A percentile compares a stretch with the other conserved stretches of the same genome.
These are phyloP conservation scores for Poecilus cupreus DNA, from an alignment of 2,888 invertebrate genomes.

Conservation along the genomic window DNA sequence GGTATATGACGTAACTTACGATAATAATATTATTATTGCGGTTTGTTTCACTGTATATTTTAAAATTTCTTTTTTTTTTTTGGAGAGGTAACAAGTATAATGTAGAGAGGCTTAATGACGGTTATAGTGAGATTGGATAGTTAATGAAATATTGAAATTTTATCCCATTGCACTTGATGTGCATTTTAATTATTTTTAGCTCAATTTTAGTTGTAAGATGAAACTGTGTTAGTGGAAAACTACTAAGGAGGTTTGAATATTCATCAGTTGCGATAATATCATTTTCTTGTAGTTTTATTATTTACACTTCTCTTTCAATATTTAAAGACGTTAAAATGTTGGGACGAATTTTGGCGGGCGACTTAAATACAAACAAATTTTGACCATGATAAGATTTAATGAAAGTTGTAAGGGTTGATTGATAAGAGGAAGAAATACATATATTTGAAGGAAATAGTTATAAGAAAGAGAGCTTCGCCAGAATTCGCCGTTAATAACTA, in stretches of 20 bases:
- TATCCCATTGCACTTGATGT: slow-evolving; percentile 12
- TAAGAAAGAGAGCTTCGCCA: no score
- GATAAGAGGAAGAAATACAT: no score
- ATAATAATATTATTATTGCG: slow-evolving; percentile 43
- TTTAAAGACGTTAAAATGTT: background rate
- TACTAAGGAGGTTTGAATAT: slow-evolving; percentile 44
- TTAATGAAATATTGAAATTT: slow-evolving; percentile 51
- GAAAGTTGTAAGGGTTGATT: no score
- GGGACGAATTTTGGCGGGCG: no score
- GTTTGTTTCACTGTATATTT: slow-evolving; percentile 13
- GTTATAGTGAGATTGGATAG: slow-evolving; percentile 55
- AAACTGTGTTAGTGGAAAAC: slow-evolving; percentile 37
- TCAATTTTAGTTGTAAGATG: slow-evolving; percentile 46
- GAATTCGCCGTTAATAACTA: slow-evolving; percentile 19
- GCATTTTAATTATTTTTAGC: slow-evolving; percentile 31
- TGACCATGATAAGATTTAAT: no score
- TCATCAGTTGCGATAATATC: slow-evolving; percentile 13
- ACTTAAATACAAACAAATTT: no score
- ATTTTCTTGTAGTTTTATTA: slow-evolving; percentile 15
- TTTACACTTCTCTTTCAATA: background rate
- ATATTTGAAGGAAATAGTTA: no score
- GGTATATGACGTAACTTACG: background rate
- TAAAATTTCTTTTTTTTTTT: no score
- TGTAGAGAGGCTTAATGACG: slow-evolving; percentile 46
- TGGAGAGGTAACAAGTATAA: slow-evolving; percentile 5